A percentile compares a stretch with the other conserved stretches of the same genome.
Evolutionary conservation across 1,140 invertebrate genomes (phyloP).

Genomic region (Tachypleus tridentatus): DNA sequence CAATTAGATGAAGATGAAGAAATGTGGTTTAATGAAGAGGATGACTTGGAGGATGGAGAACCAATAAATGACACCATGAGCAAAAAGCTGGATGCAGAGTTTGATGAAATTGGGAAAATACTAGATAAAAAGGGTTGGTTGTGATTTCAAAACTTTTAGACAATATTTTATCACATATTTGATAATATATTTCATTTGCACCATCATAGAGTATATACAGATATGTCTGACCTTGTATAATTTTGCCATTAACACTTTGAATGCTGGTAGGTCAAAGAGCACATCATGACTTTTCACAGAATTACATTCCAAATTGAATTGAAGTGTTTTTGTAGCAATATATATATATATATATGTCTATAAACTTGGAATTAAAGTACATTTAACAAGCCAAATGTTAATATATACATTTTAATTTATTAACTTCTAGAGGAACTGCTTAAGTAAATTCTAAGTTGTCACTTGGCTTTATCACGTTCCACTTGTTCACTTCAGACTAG

Average conservation of each 20-base stretch:
- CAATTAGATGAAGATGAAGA: conserved; percentile 95
- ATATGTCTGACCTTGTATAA: not conserved
- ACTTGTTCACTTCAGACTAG: no score
- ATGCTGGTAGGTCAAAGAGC: no score
- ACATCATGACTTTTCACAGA: no score
- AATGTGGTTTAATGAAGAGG: conserved; percentile 97
- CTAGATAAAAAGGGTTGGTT: conserved; percentile 31
- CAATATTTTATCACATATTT: not conserved
- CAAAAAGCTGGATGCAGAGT: conserved; percentile 43
- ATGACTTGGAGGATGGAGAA: conserved; percentile 65
- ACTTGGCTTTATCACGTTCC: no score
- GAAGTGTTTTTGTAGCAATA: no score
- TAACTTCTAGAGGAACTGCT: no score
- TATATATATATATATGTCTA: no score
- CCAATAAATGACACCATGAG: conserved; percentile 39
- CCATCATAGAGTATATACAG: not conserved
- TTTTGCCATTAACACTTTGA: not conserved
- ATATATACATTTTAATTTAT: no score
- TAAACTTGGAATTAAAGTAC: no score
- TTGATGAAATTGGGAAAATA: conserved; percentile 47
- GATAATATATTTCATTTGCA: conserved; percentile 1
- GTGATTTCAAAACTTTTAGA: not conserved
- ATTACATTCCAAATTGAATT: no score
- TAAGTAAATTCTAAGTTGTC: no score
- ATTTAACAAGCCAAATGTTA: no score